Evolutionary conservation across 2,113 vertebrate genomes (phyloP), one percentile per base, ranked within the genome.

Genomic region (Calyptommatus sinebrachiatus): DNA sequence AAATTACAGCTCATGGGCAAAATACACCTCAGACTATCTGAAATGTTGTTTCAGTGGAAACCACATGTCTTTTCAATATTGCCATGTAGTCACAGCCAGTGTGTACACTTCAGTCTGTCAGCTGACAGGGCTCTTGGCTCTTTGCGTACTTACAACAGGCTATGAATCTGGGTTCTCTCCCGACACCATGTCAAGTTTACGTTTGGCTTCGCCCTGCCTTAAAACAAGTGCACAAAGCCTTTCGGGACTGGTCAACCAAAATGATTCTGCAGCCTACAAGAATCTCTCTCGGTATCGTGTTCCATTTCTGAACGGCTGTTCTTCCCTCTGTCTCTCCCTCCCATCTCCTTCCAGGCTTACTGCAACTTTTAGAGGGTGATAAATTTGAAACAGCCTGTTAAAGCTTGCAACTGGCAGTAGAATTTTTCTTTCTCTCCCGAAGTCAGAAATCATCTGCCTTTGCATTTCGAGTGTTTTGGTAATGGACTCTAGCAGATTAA

Each of bases 361-460:
- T 53, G 62, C 61, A 18, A 10, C 45, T 65, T 79, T 79, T 73
- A 63, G 29, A 66, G 71, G 29, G 61, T 66, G 70, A 80, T 80
- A 80, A 80, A 80, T 67, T 80, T 73, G 78, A 35, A 3, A 5
- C 6, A 66, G 62, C 28, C 71, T 46, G 73, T 31, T 80, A n/a
- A 66, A 72, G 62, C 28, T 29, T 50, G 41, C 46, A 20, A 53
- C 45, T 73, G 61, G 70, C 78, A 35, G 46, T n/a, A 24, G 46
- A 21, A 53, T 65, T 80, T 73, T 73, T 73, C 45, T 50, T 73
- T 45, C 45, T 8, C 71, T 66, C 31, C 60, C 53, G 66, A 73
- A 66, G 62, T 26, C 28, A 10, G 66, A 73, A 80, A 80, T 57
- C 29, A 66, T 67, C 78, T 35, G 61, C 74, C 74, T 76, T 65